Evolutionary conservation across 2,797 vertebrate species (phyloP).

Genomic region (Diceros bicornis): DNA sequence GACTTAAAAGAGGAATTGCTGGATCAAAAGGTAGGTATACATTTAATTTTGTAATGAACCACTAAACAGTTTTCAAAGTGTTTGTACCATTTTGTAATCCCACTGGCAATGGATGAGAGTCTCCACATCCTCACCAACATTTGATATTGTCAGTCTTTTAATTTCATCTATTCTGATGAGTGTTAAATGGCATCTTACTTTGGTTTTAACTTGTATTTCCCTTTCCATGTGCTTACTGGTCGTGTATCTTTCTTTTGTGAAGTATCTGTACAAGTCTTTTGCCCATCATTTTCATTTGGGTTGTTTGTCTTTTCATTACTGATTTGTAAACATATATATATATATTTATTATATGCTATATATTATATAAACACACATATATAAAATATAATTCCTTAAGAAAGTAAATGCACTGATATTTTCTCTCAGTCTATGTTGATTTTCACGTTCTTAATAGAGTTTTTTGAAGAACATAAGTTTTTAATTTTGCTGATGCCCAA

Average conservation of each 20-base stretch:
- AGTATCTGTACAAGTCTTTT: background rate
- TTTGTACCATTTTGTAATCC: background rate
- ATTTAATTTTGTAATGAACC: conserved; percentile 3
- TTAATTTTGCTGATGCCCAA: conserved; percentile 1
- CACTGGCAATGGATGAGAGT: background rate
- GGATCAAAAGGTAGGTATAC: background rate
- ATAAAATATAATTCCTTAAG: background rate
- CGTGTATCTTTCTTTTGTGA: background rate
- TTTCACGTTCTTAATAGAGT: background rate
- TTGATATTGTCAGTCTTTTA: background rate
- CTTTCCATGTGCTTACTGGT: background rate
- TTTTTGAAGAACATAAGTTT: background rate
- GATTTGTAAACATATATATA: background rate
- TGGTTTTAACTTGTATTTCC: conserved; percentile 25
- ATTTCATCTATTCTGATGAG: background rate
- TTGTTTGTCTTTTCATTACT: background rate
- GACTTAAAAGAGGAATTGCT: background rate
- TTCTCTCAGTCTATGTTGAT: background rate
- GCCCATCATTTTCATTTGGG: background rate
- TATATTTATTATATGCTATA: background rate
- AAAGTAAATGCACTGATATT: background rate
- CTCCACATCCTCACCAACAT: background rate
- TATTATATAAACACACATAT: background rate
- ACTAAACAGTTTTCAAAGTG: background rate
- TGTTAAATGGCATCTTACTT: background rate